These are phyloP conservation scores for Pteromalus puparum DNA, from an alignment of 1,140 invertebrate genomes.

Conservation along the genomic window DNA sequence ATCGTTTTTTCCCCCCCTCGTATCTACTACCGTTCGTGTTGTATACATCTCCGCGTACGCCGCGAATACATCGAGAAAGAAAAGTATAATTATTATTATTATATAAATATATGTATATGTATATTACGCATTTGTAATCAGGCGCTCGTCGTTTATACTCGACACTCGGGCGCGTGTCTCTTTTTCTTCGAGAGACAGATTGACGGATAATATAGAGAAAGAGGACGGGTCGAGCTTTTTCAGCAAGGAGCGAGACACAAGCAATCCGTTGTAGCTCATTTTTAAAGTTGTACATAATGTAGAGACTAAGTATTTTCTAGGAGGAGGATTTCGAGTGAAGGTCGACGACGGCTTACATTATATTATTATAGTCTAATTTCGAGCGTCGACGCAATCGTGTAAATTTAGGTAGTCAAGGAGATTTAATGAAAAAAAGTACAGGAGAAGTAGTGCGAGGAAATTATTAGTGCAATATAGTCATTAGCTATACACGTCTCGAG, in stretches of 20 bases:
- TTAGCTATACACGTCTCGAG: constrained; percentile 63
- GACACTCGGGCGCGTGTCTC: constrained; percentile 20
- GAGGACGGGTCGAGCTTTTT: neutral
- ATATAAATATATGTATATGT: constrained; percentile 58
- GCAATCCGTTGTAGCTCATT: constrained; percentile 63
- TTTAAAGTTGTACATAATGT: constrained; percentile 73
- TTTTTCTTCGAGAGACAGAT: neutral
- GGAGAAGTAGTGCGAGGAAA: constrained; percentile 55
- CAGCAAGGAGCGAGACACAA: constrained; percentile 30
- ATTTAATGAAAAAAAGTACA: constrained; percentile 9
- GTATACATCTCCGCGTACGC: neutral
- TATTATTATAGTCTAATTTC: constrained; percentile 18
- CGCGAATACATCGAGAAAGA: neutral
- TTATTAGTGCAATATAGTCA: constrained; percentile 74
- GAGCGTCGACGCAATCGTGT: constrained; percentile 18
- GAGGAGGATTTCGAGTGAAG: constrained; percentile 54
- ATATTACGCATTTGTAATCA: constrained; percentile 37
- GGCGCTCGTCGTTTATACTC: constrained; percentile 36
- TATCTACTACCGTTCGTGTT: neutral
- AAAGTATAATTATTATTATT: constrained; percentile 47
- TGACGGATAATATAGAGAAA: no score
- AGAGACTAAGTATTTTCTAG: constrained; percentile 74
- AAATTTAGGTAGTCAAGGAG: constrained; percentile 59
- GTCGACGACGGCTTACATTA: constrained; percentile 14
- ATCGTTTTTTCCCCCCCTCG: neutral